Evolutionary conservation across 2,797 vertebrate species (phyloP), one percentile per base, ranked within the genome.

Genomic region (Eospalax fontanierii): DNA sequence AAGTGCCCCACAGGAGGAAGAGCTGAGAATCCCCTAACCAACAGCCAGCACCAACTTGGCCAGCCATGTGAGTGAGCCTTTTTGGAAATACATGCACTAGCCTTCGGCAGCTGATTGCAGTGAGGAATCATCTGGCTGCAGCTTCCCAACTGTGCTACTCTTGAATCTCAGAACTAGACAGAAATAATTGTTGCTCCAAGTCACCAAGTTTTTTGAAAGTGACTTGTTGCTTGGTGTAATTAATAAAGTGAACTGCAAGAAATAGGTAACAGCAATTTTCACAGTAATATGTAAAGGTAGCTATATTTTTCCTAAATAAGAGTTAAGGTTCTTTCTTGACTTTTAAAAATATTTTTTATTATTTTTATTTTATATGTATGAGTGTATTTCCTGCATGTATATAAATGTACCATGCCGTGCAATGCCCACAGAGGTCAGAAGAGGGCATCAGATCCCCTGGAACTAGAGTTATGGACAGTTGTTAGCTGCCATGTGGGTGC

Each of bases 291-390:
- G 86, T 28, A 8, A 43, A 86, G 28, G n/a, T 14, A 59, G 66
- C 12, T 15, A 80, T 50, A 54, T 54, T 91, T 83, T 91, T 66
- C 40, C 81, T 78, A 87, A 87, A 71, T 71, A 78, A 59, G 87
- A 50, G 7, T 86, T 73, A 75, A n/a, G 68, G 11, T 0, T 71
- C n/a, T 79, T 90, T 84, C 40, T n/a, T 93, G 50, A 50, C n/a
- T 50, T 50, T 50, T 50, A 50, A 50, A 50, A 50, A 50, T 50
- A 50, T 50, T n/a, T n/a, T n/a, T n/a, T n/a, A n/a, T n/a, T n/a
- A n/a, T n/a, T n/a, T n/a, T n/a, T n/a, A n/a, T n/a, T n/a, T n/a
- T n/a, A n/a, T n/a, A n/a, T n/a, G n/a, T n/a, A n/a, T n/a, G n/a
- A n/a, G n/a, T n/a, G 46, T 50, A 50, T 50, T 50, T 11, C 46